Evolutionary conservation across 2,113 vertebrate genomes (phyloP).

Genomic region (Puffinus mauretanicus): DNA sequence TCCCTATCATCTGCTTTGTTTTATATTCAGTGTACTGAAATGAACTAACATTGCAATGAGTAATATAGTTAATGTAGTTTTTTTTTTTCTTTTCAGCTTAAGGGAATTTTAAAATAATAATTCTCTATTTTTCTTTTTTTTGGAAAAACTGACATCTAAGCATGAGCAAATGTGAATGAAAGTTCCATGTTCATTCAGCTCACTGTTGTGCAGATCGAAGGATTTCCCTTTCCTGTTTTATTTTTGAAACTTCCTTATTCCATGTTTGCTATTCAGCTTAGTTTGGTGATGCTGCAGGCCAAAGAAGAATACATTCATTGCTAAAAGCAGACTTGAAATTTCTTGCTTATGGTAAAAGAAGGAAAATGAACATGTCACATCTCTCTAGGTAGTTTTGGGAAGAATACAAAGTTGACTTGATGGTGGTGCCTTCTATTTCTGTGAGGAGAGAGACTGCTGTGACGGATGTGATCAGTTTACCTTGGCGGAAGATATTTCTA

Average conservation of each 20-base stretch:
- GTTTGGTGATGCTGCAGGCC: not conserved
- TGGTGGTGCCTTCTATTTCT: not conserved
- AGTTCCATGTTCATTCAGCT: not conserved
- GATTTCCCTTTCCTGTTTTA: conserved; percentile 45
- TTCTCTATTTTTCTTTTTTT: not conserved
- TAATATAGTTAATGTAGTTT: not conserved
- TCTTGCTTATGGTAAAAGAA: not conserved
- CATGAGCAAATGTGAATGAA: not conserved
- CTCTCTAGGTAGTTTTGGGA: not conserved
- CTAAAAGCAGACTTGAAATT: not conserved
- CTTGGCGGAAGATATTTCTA: not conserved
- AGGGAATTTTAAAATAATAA: not conserved
- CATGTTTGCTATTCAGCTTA: not conserved
- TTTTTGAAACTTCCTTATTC: conserved; percentile 41
- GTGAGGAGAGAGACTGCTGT: not conserved
- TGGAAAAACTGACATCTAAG: not conserved
- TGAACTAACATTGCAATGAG: not conserved
- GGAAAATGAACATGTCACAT: not conserved
- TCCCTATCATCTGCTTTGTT: not conserved
- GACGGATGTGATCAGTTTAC: not conserved
- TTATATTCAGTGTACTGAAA: not conserved
- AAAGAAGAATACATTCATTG: not conserved
- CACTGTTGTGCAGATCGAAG: not conserved
- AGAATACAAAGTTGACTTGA: not conserved
- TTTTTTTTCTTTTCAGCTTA: not conserved